phyloP scores from a whole-genome alignment of 2,888 invertebrate genomes.

The Galeopsomyia nigrocyanea region DNA sequence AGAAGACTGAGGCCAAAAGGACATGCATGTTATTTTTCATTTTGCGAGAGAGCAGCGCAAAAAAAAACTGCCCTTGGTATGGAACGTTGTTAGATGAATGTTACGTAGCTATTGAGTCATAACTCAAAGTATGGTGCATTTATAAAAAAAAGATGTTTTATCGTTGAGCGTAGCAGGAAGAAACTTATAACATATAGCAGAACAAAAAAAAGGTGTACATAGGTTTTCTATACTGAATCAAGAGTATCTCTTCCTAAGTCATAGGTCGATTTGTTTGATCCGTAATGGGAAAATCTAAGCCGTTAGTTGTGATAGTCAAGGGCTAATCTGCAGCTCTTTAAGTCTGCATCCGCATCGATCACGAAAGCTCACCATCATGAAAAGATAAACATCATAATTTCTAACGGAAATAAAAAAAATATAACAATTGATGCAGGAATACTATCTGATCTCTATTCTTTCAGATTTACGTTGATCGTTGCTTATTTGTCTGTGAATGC shows the following conservation, averaged over 20 bases:
- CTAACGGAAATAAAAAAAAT: constrained; percentile 7
- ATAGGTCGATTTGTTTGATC: constrained; percentile 33
- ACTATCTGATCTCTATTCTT: constrained; percentile 49
- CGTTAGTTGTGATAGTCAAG: constrained; percentile 43
- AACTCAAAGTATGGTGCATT: constrained; percentile 43
- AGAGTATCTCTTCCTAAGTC: constrained; percentile 33
- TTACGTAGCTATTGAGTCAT: constrained; percentile 38
- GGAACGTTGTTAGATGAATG: constrained; percentile 30
- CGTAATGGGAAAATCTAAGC: constrained; percentile 22
- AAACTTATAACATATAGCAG: constrained; percentile 24
- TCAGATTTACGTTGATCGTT: constrained; percentile 46
- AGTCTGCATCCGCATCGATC: constrained; percentile 39
- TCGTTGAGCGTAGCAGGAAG: constrained; percentile 36
- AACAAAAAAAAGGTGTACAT: constrained; percentile 18
- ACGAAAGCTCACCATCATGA: constrained; percentile 31
- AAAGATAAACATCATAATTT: constrained; percentile 28
- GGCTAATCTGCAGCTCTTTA: constrained; percentile 19
- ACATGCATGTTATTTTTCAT: constrained; percentile 40
- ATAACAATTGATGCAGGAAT: constrained; percentile 30
- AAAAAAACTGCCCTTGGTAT: constrained; percentile 13
- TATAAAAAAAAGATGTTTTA: constrained; percentile 37
- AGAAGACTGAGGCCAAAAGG: constrained; percentile 49
- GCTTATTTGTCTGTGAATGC: constrained; percentile 47
- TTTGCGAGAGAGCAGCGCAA: neutral
- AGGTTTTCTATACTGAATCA: constrained; percentile 31